Percentiles rank a stretch among this genome's conserved stretches.
Conservation (phyloP, 2,797 vertebrate species). For the Semotilus atromaculatus region DNA sequence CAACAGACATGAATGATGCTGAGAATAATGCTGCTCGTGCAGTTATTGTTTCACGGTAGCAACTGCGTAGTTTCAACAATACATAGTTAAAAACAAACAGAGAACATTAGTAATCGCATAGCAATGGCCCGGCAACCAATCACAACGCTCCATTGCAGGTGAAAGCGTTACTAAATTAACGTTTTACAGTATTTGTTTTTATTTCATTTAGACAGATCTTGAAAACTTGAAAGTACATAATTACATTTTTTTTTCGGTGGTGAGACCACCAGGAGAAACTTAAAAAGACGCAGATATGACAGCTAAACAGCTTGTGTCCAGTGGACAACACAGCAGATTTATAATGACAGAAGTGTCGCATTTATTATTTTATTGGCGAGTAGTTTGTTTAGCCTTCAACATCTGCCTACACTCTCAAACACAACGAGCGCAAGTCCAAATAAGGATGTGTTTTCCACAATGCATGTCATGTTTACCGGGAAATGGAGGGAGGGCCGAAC, state of each 20-base stretch:
- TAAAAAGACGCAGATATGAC: not conserved
- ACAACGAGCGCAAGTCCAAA: not conserved
- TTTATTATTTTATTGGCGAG: constrained; percentile 4
- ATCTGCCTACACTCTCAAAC: constrained; percentile 13
- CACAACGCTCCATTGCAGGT: not conserved
- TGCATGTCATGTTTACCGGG: not conserved
- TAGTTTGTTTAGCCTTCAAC: constrained; percentile 26
- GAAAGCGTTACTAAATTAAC: not conserved
- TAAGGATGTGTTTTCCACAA: constrained; percentile 22
- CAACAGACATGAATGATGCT: not conserved
- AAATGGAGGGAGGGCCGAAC: not conserved
- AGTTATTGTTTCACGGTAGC: not conserved
- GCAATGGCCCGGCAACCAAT: no score
- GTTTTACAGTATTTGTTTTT: not conserved
- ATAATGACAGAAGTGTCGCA: not conserved
- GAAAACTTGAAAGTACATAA: not conserved
- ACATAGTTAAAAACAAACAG: not conserved
- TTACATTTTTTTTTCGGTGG: not conserved
- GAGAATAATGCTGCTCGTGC: not conserved
- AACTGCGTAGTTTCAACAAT: not conserved
- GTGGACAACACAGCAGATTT: not conserved
- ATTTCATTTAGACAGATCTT: not conserved
- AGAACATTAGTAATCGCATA: not conserved
- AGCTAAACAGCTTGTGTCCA: not conserved
- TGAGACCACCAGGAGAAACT: not conserved